phyloP scores from a whole-genome alignment of 2,113 vertebrate genomes.

The Microcebus ravelobensis region DNA sequence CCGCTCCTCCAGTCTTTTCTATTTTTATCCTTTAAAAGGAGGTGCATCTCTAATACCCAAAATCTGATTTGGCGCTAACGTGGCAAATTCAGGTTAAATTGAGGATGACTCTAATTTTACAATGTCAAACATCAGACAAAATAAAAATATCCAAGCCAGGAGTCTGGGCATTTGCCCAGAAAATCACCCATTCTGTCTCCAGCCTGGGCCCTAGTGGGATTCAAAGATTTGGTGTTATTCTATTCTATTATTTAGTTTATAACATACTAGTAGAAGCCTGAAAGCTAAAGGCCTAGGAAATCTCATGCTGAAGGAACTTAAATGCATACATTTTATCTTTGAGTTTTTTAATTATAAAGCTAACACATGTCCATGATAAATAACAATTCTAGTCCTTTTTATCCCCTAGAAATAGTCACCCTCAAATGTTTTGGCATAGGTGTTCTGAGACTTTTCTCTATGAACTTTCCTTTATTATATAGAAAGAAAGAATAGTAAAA shows the following conservation, averaged over 20 bases:
- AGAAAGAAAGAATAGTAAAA: not conserved
- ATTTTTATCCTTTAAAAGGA: not conserved
- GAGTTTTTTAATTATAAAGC: slow-evolving; percentile 1
- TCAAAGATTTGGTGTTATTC: not conserved
- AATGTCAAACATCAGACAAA: not conserved
- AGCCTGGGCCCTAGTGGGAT: not conserved
- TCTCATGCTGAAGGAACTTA: not conserved
- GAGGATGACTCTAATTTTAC: not conserved
- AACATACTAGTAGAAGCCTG: not conserved
- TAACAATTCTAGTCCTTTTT: not conserved
- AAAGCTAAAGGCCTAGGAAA: not conserved
- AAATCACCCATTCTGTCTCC: not conserved
- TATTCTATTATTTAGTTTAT: not conserved
- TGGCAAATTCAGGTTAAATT: slow-evolving; percentile 1
- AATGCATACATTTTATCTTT: not conserved
- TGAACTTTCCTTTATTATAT: not conserved
- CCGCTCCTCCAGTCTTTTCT: not conserved
- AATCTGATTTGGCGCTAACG: not conserved
- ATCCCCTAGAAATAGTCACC: not conserved
- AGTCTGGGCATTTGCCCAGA: not conserved
- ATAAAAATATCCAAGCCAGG: not conserved
- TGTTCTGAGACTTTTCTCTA: not conserved
- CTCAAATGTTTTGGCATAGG: not conserved
- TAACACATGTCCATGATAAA: not conserved
- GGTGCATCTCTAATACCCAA: not conserved